Conservation (phyloP, 2,888 invertebrate genomes). For the Cephonodes hylas region DNA sequence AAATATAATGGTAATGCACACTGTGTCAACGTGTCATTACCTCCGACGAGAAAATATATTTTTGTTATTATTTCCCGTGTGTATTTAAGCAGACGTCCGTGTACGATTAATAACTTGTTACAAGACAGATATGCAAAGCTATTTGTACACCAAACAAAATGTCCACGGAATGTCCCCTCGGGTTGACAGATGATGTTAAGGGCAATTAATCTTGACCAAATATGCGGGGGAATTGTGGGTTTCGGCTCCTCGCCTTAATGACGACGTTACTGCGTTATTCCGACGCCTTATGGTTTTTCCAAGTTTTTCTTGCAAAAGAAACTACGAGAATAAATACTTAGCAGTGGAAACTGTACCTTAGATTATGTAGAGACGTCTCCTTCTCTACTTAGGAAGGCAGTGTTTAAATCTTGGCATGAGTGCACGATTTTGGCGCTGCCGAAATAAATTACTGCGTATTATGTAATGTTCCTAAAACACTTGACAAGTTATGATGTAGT, state of each 20-base stretch:
- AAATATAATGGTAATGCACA: not conserved
- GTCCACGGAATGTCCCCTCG: slow-evolving; percentile 60
- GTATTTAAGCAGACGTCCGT: slow-evolving; percentile 17
- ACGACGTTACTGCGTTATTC: slow-evolving; percentile 46
- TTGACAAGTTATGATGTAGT: too few relatives aligned
- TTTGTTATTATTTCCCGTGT: slow-evolving; percentile 12
- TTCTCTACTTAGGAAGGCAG: not conserved
- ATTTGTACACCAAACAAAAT: slow-evolving; percentile 71
- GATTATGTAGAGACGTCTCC: not conserved
- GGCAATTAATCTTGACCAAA: slow-evolving; percentile 78
- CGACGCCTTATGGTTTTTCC: slow-evolving; percentile 33
- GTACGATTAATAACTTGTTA: slow-evolving; percentile 49
- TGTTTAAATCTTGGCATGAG: not conserved
- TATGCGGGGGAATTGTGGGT: slow-evolving; percentile 70
- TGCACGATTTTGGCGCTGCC: not conserved
- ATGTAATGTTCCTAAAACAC: not conserved
- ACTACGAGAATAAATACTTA: not conserved
- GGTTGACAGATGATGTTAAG: slow-evolving; percentile 75
- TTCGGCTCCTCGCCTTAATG: slow-evolving; percentile 54
- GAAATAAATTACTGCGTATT: not conserved
- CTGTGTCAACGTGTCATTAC: not conserved
- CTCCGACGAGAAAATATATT: not conserved
- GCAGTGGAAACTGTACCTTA: not conserved
- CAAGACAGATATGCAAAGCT: slow-evolving; percentile 54
- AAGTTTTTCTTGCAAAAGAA: slow-evolving; percentile 15